Evolutionary conservation across 2,113 vertebrate species (phyloP).

Genomic region (Gulo gulo): DNA sequence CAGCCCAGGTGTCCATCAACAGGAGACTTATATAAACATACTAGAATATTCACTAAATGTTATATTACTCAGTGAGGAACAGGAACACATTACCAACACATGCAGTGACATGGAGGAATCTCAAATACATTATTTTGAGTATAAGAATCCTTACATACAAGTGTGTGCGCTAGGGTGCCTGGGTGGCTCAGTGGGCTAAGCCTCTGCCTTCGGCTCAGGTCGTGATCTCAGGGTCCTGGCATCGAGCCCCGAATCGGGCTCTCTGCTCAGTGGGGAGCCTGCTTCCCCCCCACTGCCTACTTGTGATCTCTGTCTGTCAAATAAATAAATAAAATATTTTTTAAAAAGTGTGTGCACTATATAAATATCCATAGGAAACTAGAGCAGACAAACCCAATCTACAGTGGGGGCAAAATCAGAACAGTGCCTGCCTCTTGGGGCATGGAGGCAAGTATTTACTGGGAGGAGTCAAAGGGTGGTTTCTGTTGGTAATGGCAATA

Average conservation of each 20-base stretch:
- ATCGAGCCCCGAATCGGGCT: too few species aligned
- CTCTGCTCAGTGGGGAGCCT: too few species aligned
- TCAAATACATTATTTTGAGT: neutral
- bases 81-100: neutral
- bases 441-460: neutral
- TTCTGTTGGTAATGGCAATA: neutral
- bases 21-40: neutral
- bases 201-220: too few species aligned
- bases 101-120: neutral
- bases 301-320: too few species aligned
- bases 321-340: too few species aligned
- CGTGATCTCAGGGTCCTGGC: too few species aligned
- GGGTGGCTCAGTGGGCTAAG: too few species aligned
- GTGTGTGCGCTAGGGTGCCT: neutral
- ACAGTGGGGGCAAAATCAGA: neutral
- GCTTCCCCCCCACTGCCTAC: too few species aligned
- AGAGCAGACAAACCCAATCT: neutral
- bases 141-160: neutral
- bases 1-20: neutral
- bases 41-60: neutral
- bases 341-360: neutral
- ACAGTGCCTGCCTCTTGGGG: neutral
- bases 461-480: neutral
- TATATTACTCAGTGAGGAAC: neutral
- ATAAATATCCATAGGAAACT: neutral